Evolutionary conservation across 2,888 invertebrate species (phyloP), one percentile per base, ranked within the genome.

Genomic region (Nymphalis polychloros): DNA sequence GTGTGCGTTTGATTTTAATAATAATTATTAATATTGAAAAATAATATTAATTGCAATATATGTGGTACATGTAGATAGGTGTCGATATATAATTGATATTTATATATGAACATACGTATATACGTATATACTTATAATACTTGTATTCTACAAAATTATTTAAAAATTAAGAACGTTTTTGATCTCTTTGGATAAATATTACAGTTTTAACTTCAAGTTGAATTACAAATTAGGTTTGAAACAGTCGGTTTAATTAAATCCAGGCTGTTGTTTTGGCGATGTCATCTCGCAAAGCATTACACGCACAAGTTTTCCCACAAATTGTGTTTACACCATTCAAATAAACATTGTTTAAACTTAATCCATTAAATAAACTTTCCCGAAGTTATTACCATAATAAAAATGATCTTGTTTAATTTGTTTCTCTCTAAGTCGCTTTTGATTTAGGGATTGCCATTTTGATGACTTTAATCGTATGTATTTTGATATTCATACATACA

Each of bases 271-370:
- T 87, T 87, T 82, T 78, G 78, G 80, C 78, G 80, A 81, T 84
- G 81, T 78, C 82, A 83, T 83, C 83, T 79, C 84, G 77, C 83
- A 78, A 82, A 84, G 85, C 87, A 86, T 88, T 86, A 88, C 83
- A 85, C 83, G 81, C 79, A 78, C 76, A 90, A 90, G 84, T 90
- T 90, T 82, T 78, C 80, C 87, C 86, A 89, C 89, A 90, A 90
- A 89, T 90, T 87, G 88, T 84, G 85, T 90, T 88, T 89, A 87
- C 89, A 87, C 87, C 87, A 87, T 88, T 89, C 84, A 85, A 86
- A 89, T 90, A 87, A 85, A 85, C 85, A 83, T 83, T 86, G 85
- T 83, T 84, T 85, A 86, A 90, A 89, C 86, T 89, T 80, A 84
- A 80, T 86, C 89, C 88, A 88, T 90, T 89, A 55, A 88, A 16